These are phyloP conservation scores for Hypomecis punctinalis DNA, from an alignment of 2,888 invertebrate genomes.

Conservation along the genomic window DNA sequence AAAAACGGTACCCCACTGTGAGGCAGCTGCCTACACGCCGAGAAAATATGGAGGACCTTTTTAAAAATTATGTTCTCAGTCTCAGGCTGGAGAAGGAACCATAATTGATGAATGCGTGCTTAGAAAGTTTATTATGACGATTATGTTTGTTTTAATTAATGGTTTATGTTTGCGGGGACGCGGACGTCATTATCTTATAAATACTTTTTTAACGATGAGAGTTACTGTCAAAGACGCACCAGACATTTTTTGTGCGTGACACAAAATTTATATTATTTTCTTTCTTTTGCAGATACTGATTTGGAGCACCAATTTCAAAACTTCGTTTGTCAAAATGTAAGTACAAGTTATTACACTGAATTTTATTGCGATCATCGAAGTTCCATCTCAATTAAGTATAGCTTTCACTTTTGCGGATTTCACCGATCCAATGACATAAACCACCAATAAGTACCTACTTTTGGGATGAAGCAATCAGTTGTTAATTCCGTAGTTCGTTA, in stretches of 20 bases:
- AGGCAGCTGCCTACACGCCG: slow-evolving; percentile 63
- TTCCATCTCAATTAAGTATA: background rate
- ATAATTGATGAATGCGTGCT: slow-evolving; percentile 49
- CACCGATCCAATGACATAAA: slow-evolving; percentile 13
- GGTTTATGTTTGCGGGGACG: background rate
- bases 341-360: slow-evolving; percentile 11
- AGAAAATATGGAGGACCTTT: slow-evolving; percentile 59
- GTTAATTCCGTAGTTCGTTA: slow-evolving; percentile 36
- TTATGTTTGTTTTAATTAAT: slow-evolving; percentile 47
- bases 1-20: slow-evolving; percentile 75
- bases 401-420: background rate
- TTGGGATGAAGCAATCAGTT: slow-evolving; percentile 41
- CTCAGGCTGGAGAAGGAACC: slow-evolving; percentile 50
- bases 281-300: slow-evolving; percentile 16
- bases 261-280: background rate
- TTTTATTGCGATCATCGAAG: background rate
- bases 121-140: slow-evolving; percentile 49
- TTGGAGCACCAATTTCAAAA: background rate
- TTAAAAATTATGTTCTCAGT: slow-evolving; percentile 56
- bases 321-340: slow-evolving; percentile 12
- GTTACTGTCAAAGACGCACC: no score
- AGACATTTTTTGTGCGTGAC: no score
- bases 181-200: background rate
- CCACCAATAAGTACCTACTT: slow-evolving; percentile 19
- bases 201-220: background rate